Base-by-base conservation (phyloP, 2,888 invertebrate genomes). In the Poecilobothrus nobilitatus region DNA sequence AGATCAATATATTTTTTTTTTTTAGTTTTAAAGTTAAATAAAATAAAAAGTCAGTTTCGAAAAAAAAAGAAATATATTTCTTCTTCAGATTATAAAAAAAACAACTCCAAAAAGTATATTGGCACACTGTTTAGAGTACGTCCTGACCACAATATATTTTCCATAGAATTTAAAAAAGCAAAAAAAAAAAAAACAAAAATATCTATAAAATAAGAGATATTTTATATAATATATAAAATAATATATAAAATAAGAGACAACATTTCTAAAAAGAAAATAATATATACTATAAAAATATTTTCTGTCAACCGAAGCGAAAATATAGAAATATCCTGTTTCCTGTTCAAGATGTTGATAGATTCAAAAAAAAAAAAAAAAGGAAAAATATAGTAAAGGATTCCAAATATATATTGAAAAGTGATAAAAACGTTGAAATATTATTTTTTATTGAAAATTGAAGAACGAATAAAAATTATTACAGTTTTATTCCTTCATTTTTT, bases 291-390 rank as follows among this genome's bases (percentile, higher is more conserved):
- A 37, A 53, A 53, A 53, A 53, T 18, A 53, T 53, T 53, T n/a
- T 53, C 53, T 53, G 53, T 53, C 53, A 53, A 53, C 53, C 53
- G 18, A 53, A 53, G 53, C 53, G 53, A 53, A 53, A 53, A 53
- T 53, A 53, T 53, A 53, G 53, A 53, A 53, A 53, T 53, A 53
- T 18, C 53, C 53, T 53, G 53, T 53, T 53, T 53, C 53, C 53
- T 53, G 53, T 53, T 53, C 53, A 53, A 53, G 15, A 53, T 53
- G 53, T 53, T 53, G 53, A 53, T 53, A 53, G 53, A 53, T 53
- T 53, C 53, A 37, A 53, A 53, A 53, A 53, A 53, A 53, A 53
- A 53, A 53, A 9, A 53, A 53, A 12, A 53, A 53, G 1, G 3
- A n/a, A 53, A 53, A 53, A 53, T 2, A 53, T 53, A 53, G 2